Percentiles rank a stretch among this genome's conserved stretches.
phyloP scores from a whole-genome alignment of 2,888 invertebrate genomes.

The Willowsia nigromaculata region DNA sequence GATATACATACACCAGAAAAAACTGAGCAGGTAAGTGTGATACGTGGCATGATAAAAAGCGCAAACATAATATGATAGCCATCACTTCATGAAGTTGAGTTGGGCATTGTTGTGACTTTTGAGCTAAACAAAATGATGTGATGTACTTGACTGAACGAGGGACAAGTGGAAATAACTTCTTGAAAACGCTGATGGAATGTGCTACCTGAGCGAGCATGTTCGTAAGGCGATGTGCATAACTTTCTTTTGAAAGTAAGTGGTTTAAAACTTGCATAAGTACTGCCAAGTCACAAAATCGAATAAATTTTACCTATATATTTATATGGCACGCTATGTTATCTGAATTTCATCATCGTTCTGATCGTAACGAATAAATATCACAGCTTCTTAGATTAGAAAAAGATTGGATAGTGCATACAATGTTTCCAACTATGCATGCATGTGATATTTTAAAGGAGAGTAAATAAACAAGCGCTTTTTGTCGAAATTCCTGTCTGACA shows the following conservation, averaged over 20 bases:
- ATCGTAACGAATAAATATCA: constrained; percentile 9
- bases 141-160: constrained; percentile 11
- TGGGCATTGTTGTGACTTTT: constrained; percentile 29
- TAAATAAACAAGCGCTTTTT: constrained; percentile 21
- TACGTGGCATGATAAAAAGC: constrained; percentile 30
- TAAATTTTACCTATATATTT: neutral
- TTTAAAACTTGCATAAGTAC: constrained; percentile 24
- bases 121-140: constrained; percentile 1
- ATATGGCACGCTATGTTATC: neutral
- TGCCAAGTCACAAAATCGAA: constrained; percentile 30
- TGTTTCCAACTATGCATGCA: neutral
- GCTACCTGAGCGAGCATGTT: constrained; percentile 45
- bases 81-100: constrained; percentile 35
- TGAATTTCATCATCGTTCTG: constrained; percentile 19
- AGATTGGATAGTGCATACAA: no score
- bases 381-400: neutral
- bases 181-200: constrained; percentile 40
- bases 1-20: neutral
- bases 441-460: neutral
- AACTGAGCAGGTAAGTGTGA: constrained; percentile 10
- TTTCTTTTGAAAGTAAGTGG: constrained; percentile 20
- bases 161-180: constrained; percentile 12
- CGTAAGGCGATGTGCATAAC: neutral
- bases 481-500: neutral
- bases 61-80: constrained; percentile 18